Evolutionary conservation across 1,140 invertebrate genomes (phyloP), one percentile per base, ranked within the genome.

Genomic region (Venturia canescens): DNA sequence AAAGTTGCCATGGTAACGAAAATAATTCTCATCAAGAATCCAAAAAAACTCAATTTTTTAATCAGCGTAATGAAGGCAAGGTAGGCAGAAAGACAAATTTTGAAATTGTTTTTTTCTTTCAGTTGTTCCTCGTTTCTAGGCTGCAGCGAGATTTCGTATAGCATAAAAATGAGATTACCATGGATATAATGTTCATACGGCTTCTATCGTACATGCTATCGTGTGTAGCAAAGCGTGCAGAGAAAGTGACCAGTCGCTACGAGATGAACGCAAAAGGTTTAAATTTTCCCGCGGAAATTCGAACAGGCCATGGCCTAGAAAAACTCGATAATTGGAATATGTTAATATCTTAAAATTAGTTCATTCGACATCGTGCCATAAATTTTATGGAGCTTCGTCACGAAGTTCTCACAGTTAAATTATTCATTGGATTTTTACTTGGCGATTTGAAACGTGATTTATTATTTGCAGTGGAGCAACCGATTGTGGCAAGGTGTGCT

Each of bases 201-300:
- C 60, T 63, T 63, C 60, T 27, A 63, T 63, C 60, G 60, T 27
- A 23, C n/a, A 27, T 63, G 23, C 60, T 23, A 13, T 23, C 23
- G 60, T 26, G 60, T 63, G 60, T 27, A 63, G 7, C 23, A 63
- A 9, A 63, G 60, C 60, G 26, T 63, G 60, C 60, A 63, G 60
- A 15, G 60, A 63, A 63, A 63, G 60, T 63, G 23, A 63, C 60
- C 60, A 27, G 21, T 13, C 0, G 26, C 11, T 26, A 1, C 26
- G 60, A 15, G 60, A 63, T 63, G 21, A 63, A 63, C n/a, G 60
- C n/a, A n/a, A 63, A 23, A 63, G 21, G 16, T 63, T 63, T 63
- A 23, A 63, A 63, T 63, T 63, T 63, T 63, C 23, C 60, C 60
- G 60, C 60, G 21, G 26, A 63, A 63, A 63, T 63, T 23, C 60